Evolutionary conservation across 2,113 vertebrate genomes (phyloP), one percentile per base, ranked within the genome.

Genomic region (Hemibagrus wyckioides): DNA sequence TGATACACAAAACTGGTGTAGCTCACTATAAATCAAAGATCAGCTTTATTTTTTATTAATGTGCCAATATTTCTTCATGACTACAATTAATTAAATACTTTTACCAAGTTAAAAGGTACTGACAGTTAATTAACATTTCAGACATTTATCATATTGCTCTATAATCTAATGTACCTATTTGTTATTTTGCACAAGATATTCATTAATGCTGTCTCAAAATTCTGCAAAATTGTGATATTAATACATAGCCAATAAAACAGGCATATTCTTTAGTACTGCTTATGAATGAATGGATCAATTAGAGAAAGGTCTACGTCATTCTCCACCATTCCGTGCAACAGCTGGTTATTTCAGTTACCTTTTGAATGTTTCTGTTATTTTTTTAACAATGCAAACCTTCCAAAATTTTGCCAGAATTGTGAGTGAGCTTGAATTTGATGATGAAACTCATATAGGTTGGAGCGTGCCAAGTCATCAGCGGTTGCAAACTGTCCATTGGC

Each of bases 371-470:
- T 86, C 21, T 61, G 61, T n/a, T 52, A 80, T n/a, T 85, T 83
- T 82, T 77, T 88, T 61, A 71, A 59, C 6, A 52, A 82, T 44
- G 87, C 14, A 61, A 89, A 67, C 84, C 67, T 86, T 77, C 85
- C 85, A 56, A 87, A 80, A 79, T 84, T 87, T 87, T 80, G 63
- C 75, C 88, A 75, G 83, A 82, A 87, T 85, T 65, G 83, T 88
- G 80, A 88, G 19, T 52, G 83, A 85, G 81, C 71, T 52, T 81
- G 80, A 80, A 61, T 89, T 57, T 63, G 75, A n/a, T 80, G 36
- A 23, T 86, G 81, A 57, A 73, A 54, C 48, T 86, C 73, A 77
- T 73, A 67, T 61, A 84, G 0, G 17, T 89, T 85, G 59, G 75
- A 56, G 15, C 73, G 82, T 73, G 65, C 30, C 28, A 59, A 30